Conservation (phyloP, 2,113 vertebrate genomes). For the Thalassoma bifasciatum region DNA sequence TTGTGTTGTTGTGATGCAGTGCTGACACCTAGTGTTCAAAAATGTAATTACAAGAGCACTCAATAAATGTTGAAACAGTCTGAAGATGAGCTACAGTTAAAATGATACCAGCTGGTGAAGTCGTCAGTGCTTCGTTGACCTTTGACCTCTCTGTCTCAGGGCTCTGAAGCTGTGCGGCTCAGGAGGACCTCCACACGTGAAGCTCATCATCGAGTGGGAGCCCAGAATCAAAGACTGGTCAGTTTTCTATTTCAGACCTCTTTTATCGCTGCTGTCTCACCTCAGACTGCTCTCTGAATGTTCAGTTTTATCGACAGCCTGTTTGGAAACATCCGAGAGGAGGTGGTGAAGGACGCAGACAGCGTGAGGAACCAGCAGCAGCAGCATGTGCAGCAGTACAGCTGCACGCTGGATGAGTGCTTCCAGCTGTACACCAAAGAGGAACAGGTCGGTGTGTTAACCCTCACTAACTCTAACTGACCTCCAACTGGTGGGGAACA, state of each 20-base stretch:
- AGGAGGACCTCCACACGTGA: slow-evolving; percentile 92
- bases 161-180: slow-evolving; percentile 86
- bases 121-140: not conserved
- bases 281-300: too few species aligned
- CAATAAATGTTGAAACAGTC: not conserved
- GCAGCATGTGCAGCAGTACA: slow-evolving; percentile 90
- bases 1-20: not conserved
- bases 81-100: too few species aligned
- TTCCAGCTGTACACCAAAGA: slow-evolving; percentile 99
- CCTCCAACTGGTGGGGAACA: too few species aligned
- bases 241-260: slow-evolving; percentile 56
- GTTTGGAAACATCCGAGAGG: slow-evolving; percentile 92
- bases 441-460: slow-evolving; percentile 87
- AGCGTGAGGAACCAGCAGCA: slow-evolving; percentile 90
- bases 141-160: slow-evolving; percentile 69
- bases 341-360: slow-evolving; percentile 89
- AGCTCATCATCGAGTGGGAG: slow-evolving; percentile 93
- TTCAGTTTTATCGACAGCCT: slow-evolving; percentile 77
- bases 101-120: too few species aligned
- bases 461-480: too few species aligned
- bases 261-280: too few species aligned
- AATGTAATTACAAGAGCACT: not conserved
- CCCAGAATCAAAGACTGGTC: slow-evolving; percentile 89
- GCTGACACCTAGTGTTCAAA: slow-evolving; percentile 64
- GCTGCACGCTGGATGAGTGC: slow-evolving; percentile 94